A percentile compares a stretch with the other conserved stretches of the same genome.
These are phyloP conservation scores for Aphrocallistes beatrix DNA, from an alignment of 37 sponge, comb jelly and placozoan species.

Conservation along the genomic window DNA sequence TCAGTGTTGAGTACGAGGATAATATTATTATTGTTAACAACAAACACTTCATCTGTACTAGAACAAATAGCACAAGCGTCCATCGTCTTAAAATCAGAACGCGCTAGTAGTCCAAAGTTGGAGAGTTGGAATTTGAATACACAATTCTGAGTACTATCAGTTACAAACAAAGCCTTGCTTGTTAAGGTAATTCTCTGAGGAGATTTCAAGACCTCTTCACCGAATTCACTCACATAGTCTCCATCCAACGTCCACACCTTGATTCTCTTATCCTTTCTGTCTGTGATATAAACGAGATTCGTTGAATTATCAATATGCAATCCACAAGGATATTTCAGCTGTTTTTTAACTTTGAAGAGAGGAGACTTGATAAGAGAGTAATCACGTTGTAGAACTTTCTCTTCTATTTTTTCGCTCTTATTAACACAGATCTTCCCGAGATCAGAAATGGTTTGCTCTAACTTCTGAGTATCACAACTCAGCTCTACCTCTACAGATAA, in stretches of 20 bases:
- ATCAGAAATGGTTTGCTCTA: not conserved
- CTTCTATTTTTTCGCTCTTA: no score
- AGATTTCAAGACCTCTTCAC: not conserved
- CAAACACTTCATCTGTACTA: not conserved
- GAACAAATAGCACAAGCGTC: not conserved
- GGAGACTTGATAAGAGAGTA: not conserved
- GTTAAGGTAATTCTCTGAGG: not conserved
- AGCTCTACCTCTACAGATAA: no score
- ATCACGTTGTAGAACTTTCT: not conserved
- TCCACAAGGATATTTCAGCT: not conserved
- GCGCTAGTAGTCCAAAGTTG: not conserved
- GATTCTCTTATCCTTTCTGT: not conserved
- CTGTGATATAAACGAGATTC: not conserved
- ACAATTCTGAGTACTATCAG: not conserved
- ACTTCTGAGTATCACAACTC: not conserved
- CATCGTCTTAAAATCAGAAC: not conserved
- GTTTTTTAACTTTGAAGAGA: not conserved
- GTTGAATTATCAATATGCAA: not conserved
- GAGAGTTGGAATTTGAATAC: not conserved
- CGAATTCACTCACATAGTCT: not conserved
- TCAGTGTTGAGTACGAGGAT: not conserved
- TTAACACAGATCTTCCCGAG: constrained; percentile 6
- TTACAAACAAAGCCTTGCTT: not conserved
- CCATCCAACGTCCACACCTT: not conserved
- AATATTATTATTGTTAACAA: not conserved